Conservation (phyloP, 2,888 invertebrate genomes). For the Plebejus argus region DNA sequence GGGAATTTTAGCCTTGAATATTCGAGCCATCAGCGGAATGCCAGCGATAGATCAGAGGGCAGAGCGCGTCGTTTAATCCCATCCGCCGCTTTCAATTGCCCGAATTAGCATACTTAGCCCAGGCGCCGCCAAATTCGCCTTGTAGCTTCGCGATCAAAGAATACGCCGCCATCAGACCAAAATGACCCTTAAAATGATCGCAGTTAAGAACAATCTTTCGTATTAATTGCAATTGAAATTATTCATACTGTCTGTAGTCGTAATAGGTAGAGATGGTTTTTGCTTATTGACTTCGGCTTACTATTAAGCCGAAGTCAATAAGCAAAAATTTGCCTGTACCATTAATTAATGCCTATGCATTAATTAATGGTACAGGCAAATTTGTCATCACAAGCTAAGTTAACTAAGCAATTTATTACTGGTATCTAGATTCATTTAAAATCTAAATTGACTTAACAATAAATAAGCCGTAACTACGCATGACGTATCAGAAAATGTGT, state of each 20-base stretch:
- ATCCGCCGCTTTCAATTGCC: constrained; percentile 63
- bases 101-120: constrained; percentile 69
- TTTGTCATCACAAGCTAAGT: constrained; percentile 52
- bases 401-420: not conserved
- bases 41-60: constrained; percentile 13
- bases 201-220: not conserved
- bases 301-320: no score
- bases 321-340: no score
- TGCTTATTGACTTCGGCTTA: constrained; percentile 57
- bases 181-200: not conserved
- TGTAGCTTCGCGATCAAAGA: constrained; percentile 61
- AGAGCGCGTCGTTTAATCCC: constrained; percentile 27
- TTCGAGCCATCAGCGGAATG: constrained; percentile 33
- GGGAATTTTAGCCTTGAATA: constrained; percentile 28
- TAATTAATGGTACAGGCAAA: constrained; percentile 67
- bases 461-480: not conserved
- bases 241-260: not conserved
- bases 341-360: no score
- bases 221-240: not conserved
- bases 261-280: constrained; percentile 43
- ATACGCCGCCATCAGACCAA: constrained; percentile 45
- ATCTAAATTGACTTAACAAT: not conserved
- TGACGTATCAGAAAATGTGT: not conserved
- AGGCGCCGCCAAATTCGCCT: constrained; percentile 68
- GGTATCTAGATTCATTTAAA: not conserved